Conservation (phyloP, 2,113 vertebrate genomes). For the Odocoileus hemionus region DNA sequence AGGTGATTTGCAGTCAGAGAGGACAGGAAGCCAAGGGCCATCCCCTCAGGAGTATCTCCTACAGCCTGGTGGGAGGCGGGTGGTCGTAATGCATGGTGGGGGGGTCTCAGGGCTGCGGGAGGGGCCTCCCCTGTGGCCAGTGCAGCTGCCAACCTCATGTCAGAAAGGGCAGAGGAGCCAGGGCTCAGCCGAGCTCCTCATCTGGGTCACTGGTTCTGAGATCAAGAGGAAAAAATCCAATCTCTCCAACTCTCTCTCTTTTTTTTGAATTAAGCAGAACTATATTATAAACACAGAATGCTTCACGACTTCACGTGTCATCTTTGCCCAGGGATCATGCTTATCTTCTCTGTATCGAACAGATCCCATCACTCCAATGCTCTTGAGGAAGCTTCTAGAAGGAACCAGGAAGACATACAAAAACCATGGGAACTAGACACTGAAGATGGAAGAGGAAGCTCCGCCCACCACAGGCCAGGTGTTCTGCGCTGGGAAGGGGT, state of each 20-base stretch:
- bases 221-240: background rate
- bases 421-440: background rate
- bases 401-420: background rate
- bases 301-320: accelerated
- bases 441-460: background rate
- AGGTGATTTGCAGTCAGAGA: accelerated
- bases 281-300: background rate
- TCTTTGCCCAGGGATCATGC: background rate
- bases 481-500: accelerated
- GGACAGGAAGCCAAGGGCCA: accelerated
- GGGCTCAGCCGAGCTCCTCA: background rate
- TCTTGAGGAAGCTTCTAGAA: background rate
- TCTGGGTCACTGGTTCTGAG: background rate
- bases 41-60: accelerated
- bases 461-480: accelerated
- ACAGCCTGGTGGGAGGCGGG: background rate
- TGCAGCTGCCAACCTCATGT: background rate
- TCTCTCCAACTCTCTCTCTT: background rate
- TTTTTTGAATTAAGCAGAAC: background rate
- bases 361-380: accelerated
- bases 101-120: background rate
- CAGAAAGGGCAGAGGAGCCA: background rate
- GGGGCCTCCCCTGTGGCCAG: background rate
- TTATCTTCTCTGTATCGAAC: background rate
- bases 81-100: accelerated